These are phyloP conservation scores for Sorex maritimensis DNA, from an alignment of 2,797 vertebrate species.

Conservation along the genomic window DNA sequence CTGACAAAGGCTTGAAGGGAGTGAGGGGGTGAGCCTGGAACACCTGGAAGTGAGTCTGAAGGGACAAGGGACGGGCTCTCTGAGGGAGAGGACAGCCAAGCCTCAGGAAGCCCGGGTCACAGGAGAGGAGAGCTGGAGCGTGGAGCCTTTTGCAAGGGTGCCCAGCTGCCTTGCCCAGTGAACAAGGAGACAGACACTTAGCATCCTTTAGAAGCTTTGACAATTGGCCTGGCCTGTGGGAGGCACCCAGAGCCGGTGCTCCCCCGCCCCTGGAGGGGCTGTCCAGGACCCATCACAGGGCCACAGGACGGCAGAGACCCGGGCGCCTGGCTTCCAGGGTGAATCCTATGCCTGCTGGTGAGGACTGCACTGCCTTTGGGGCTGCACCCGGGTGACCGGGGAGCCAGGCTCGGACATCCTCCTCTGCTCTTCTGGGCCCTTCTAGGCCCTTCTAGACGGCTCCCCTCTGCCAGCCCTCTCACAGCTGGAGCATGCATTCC, in stretches of 20 bases:
- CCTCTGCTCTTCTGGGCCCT: not conserved
- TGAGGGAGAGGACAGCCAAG: too few species aligned
- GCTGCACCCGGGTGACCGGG: not conserved
- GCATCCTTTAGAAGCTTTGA: not conserved
- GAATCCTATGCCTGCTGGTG: not conserved
- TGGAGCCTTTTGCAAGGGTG: too few species aligned
- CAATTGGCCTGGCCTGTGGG: not conserved
- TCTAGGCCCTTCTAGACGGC: not conserved
- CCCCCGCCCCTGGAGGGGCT: not conserved
- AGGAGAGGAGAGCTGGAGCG: not conserved
- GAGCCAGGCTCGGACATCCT: not conserved
- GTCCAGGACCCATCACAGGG: not conserved
- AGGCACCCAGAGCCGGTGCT: not conserved
- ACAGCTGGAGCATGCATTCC: not conserved
- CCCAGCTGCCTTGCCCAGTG: too few species aligned
- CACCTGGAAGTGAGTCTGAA: too few species aligned
- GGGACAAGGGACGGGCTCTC: too few species aligned
- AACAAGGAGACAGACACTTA: not conserved
- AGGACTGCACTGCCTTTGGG: not conserved
- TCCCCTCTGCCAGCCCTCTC: not conserved
- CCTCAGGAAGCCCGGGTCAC: not conserved
- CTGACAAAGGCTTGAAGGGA: slow-evolving; percentile 25
- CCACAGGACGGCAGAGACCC: not conserved
- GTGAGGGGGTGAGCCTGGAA: not conserved
- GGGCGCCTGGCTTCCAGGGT: not conserved